Conservation (phyloP, 2,888 invertebrate species). For the Folsomia candida region DNA sequence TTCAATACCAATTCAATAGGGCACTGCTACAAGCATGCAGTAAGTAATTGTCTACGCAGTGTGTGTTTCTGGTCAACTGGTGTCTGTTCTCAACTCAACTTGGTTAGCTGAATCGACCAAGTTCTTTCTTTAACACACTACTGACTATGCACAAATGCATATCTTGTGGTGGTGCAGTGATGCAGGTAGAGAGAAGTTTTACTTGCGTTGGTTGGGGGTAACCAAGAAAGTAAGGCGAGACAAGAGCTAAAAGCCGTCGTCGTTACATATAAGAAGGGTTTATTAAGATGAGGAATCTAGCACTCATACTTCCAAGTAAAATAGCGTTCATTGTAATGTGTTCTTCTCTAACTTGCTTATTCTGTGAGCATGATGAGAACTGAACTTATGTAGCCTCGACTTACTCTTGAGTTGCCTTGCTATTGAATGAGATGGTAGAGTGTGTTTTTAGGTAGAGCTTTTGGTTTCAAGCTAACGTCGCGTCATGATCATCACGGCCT, state of each 20-base stretch:
- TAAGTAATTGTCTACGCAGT: background rate
- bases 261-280: background rate
- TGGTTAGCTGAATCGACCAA: background rate
- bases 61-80: constrained; percentile 7
- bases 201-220: background rate
- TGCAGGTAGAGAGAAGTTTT: constrained; percentile 9
- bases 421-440: background rate
- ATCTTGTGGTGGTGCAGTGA: background rate
- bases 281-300: background rate
- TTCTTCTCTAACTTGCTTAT: no score
- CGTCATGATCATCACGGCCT: background rate
- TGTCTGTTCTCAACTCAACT: background rate
- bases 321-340: background rate
- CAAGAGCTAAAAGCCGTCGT: no score
- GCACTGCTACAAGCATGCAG: background rate
- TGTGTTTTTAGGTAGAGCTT: constrained; percentile 4
- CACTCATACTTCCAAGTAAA: background rate
- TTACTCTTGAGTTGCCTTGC: background rate
- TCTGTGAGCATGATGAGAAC: background rate
- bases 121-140: background rate
- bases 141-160: background rate
- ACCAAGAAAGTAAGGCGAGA: background rate
- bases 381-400: background rate
- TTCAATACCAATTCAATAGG: background rate
- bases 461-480: background rate